These are phyloP conservation scores for Meandrina meandrites DNA, from an alignment of 92 coral and sea anemone species.

Conservation along the genomic window DNA sequence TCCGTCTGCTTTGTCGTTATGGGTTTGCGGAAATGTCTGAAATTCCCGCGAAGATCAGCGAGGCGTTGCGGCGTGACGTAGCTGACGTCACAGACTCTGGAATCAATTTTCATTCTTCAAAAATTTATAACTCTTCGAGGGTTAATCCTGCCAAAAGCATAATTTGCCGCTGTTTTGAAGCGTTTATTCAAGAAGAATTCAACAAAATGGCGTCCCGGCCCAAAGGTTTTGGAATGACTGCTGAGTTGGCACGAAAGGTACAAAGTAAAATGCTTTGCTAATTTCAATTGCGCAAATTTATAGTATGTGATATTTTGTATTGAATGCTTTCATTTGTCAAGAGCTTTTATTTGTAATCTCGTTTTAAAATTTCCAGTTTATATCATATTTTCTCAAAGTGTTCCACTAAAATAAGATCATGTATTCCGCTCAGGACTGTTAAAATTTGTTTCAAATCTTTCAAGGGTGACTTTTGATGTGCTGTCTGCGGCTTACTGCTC, in stretches of 20 bases:
- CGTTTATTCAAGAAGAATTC: neutral
- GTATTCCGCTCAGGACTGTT: neutral
- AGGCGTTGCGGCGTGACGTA: slow-evolving; percentile 47
- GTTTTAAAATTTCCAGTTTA: neutral
- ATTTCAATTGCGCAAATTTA: neutral
- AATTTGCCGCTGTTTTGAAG: neutral
- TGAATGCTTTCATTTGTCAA: neutral
- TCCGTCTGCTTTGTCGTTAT: no score
- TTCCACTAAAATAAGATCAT: neutral
- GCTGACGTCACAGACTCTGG: slow-evolving; percentile 10
- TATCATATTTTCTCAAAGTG: neutral
- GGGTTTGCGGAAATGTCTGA: slow-evolving; percentile 11
- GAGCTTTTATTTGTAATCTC: neutral
- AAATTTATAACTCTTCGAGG: neutral
- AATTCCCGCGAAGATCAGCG: neutral
- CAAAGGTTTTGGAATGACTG: slow-evolving; percentile 88
- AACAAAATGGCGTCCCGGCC: slow-evolving; percentile 83
- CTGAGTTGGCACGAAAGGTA: slow-evolving; percentile 81
- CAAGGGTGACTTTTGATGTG: neutral
- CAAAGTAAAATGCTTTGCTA: neutral
- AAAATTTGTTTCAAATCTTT: neutral
- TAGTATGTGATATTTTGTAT: neutral
- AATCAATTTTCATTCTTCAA: slow-evolving; percentile 23
- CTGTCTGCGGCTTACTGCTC: slow-evolving; percentile 17
- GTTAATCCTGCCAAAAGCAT: no score